These are phyloP conservation scores for Allygus modestus DNA, from an alignment of 2,888 invertebrate species.

Conservation along the genomic window DNA sequence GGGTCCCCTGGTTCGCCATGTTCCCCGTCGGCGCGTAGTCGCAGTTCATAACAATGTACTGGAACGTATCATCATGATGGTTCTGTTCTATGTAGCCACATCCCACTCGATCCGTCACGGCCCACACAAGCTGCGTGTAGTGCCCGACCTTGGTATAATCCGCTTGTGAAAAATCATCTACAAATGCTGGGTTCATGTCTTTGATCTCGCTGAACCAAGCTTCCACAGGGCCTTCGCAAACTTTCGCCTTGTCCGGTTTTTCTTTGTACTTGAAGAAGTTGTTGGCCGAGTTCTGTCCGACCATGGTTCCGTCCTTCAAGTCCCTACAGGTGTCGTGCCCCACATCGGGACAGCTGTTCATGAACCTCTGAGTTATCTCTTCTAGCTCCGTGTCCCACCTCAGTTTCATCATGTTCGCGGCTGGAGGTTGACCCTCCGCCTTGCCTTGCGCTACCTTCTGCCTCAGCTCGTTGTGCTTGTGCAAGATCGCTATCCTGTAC, in stretches of 20 bases:
- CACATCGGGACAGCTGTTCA: background rate
- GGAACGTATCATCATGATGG: background rate
- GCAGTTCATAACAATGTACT: background rate
- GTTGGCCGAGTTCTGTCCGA: background rate
- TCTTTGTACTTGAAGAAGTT: no score
- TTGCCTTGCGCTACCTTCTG: slow-evolving; percentile 25
- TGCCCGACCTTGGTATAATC: background rate
- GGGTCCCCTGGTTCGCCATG: background rate
- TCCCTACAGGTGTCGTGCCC: background rate
- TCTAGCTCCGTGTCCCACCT: slow-evolving; percentile 12
- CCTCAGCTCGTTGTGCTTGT: background rate
- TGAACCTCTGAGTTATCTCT: background rate
- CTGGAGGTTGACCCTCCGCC: background rate
- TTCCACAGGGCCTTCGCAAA: background rate
- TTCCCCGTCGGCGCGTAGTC: slow-evolving; percentile 2
- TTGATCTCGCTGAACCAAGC: background rate
- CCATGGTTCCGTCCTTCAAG: background rate
- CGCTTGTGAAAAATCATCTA: background rate
- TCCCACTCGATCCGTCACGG: background rate
- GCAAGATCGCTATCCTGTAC: background rate
- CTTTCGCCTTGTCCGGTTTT: background rate
- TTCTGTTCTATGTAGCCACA: slow-evolving; percentile 5
- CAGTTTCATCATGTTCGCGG: slow-evolving; percentile 38
- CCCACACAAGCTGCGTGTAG: slow-evolving; percentile 9
- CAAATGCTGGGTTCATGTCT: background rate